Base-by-base conservation (phyloP, 2,113 vertebrate genomes). In the Dasypus novemcinctus region DNA sequence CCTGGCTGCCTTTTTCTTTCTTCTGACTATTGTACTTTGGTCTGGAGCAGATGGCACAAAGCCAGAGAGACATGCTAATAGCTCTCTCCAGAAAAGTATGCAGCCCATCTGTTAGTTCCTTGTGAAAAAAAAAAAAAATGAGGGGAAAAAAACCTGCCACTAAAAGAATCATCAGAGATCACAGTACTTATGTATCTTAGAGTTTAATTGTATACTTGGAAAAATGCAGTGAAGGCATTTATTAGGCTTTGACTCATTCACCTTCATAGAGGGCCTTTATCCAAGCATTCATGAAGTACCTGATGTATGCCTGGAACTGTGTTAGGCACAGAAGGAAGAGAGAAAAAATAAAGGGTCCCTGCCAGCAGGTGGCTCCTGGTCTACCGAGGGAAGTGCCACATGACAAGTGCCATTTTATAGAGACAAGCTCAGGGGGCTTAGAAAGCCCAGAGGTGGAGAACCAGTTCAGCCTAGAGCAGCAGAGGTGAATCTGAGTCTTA, bases 41-140 rank as follows among this genome's bases (percentile, higher is more conserved):
- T 97, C 91, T 96, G 96, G 91, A 97, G 80, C 97, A 96, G 96
- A 95, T 97, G 96, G 95, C 94, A 91, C 66, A 29, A 91, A 91
- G 96, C 96, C 97, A 97, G 82, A 63, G 93, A 97, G 96, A 95
- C 82, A 88, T 95, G 93, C 79, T 97, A 95, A 96, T 95, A 95
- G 85, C 96, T 93, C 79, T 96, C 95, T 97, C 86, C 94, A 92
- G 80, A 95, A 96, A 97, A 95, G 87, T 93, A 64, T 96, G 29
- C 59, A 96, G 93, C 83, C 97, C 97, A 97, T 97, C 92, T 98
- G 96, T 95, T 95, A 93, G 46, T 74, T 94, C 43, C 84, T 89
- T 92, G 31, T 85, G 20, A 13, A 11, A 5, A 21, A 43, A 41
- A 84, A 36, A 84, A 14, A 13, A 64, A 66, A 31, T 21, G 63